These are phyloP conservation scores for Aurelia aurita DNA, from an alignment of 30 jellyfish, hydroid and myxozoan species.

Conservation along the genomic window DNA sequence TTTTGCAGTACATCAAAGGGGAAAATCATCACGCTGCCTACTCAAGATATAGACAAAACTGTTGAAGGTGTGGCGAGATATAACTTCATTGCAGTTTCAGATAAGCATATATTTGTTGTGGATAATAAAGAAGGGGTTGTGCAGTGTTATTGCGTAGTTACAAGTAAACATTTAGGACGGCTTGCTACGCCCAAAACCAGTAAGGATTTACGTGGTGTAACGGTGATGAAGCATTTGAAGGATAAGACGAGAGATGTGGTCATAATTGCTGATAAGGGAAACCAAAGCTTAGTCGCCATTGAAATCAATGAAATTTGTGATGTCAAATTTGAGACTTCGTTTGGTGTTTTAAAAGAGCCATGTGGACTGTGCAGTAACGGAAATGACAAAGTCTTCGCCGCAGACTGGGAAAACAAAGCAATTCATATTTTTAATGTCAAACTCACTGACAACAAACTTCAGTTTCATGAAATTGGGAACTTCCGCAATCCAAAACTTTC, in stretches of 20 bases:
- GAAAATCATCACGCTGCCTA: too few relatives aligned
- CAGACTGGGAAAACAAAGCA: conserved; percentile 10
- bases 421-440: background rate
- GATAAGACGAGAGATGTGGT: too few relatives aligned
- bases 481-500: too few relatives aligned
- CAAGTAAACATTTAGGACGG: conserved; percentile 1
- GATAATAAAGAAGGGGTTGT: background rate
- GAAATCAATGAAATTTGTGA: background rate
- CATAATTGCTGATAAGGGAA: too few relatives aligned
- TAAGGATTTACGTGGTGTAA: too few relatives aligned
- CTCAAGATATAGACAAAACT: too few relatives aligned
- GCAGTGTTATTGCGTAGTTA: background rate
- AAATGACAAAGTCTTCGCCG: background rate
- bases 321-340: background rate
- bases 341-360: background rate
- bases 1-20: too few relatives aligned
- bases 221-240: too few relatives aligned
- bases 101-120: background rate
- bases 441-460: too few relatives aligned
- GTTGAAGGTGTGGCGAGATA: too few relatives aligned
- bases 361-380: conserved; percentile 17
- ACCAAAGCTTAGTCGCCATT: background rate
- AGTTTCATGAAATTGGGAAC: too few relatives aligned
- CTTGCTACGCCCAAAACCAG: background rate
- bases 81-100: background rate